phyloP scores from a whole-genome alignment of 2,888 invertebrate genomes.

The Parascotia fuliginaria region DNA sequence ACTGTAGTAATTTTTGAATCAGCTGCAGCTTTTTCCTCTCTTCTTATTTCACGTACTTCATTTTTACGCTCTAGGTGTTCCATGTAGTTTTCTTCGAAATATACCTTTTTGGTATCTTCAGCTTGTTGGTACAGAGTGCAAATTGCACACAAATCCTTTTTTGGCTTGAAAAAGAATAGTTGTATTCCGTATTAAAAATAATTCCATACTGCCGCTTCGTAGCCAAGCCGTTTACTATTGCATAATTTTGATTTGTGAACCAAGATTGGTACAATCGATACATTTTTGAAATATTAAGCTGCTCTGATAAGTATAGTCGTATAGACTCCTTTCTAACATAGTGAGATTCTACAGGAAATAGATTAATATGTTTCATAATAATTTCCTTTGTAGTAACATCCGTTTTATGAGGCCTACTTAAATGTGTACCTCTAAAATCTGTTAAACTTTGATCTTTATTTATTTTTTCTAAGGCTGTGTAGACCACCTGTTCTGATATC shows the following conservation, averaged over 20 bases:
- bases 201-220: conserved; percentile 12
- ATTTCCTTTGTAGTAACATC: conserved; percentile 1
- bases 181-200: conserved; percentile 11
- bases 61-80: conserved; percentile 37
- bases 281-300: conserved; percentile 14
- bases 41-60: conserved; percentile 35
- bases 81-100: conserved; percentile 18
- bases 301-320: conserved; percentile 10
- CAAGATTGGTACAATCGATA: conserved; percentile 7
- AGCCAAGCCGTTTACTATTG: not conserved
- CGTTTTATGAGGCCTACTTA: conserved; percentile 16
- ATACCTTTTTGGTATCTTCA: conserved; percentile 18
- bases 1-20: conserved; percentile 17
- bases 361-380: conserved; percentile 7
- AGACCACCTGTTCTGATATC: not conserved
- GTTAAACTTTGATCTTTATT: conserved; percentile 5
- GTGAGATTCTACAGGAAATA: conserved; percentile 13
- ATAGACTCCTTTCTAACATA: conserved; percentile 6
- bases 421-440: conserved; percentile 16
- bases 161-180: conserved; percentile 12
- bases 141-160: conserved; percentile 10
- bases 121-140: conserved; percentile 14
- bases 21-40: conserved; percentile 25
- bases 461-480: conserved; percentile 7
- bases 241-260: conserved; percentile 4